Base-by-base conservation (phyloP, 64 coral and sea anemone genomes). In the Porites australiensis region DNA sequence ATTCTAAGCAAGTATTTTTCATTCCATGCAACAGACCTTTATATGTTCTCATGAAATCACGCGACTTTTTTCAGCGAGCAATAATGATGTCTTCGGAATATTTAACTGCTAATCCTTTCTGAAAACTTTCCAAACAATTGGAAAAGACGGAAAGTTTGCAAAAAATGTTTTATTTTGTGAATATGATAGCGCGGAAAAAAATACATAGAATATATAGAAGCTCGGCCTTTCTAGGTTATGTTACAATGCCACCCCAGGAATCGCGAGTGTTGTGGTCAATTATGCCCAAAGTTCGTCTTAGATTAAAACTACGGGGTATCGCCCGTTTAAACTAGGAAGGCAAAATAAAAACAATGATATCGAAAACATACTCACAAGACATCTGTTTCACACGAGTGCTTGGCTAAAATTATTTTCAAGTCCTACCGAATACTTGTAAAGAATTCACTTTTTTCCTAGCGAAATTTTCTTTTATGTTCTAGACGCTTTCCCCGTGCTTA, bases 271-370 rank as follows among this genome's bases (percentile, higher is more conserved):
- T 84, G 61, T 63, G 63, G 81, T 84, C 63, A 84, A 84, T 84
- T 84, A 84, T 67, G 81, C 65, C 19, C 61, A 45, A 68, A 68
- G 63, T n/a, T 48, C 14, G 46, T 13, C 2, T 43, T 68, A 84
- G 81, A 84, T 84, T 84, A 70, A 83, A 69, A 50, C 81, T 51
- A 13, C 81, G 63, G 81, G 81, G 51, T 12, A 84, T 21, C 81
- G 20, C 45, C 13, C 62, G 16, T 84, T 51, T 50, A 65, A 50
- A 51, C 60, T 50, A 19, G 62, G 67, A 45, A 23, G 63, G 64
- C 46, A 20, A 84, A 69, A 60, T 22, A 44, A 52, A 83, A 50
- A 69, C 62, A 84, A 65, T 13, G 55, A 50, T 64, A 50, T 84
- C 69, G n/a, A 48, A 69, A 84, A n/a, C 63, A 68, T 19, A 78